Evolutionary conservation across 1,140 invertebrate species (phyloP), one percentile per base, ranked within the genome.

Genomic region (Neomicropteryx cornuta): DNA sequence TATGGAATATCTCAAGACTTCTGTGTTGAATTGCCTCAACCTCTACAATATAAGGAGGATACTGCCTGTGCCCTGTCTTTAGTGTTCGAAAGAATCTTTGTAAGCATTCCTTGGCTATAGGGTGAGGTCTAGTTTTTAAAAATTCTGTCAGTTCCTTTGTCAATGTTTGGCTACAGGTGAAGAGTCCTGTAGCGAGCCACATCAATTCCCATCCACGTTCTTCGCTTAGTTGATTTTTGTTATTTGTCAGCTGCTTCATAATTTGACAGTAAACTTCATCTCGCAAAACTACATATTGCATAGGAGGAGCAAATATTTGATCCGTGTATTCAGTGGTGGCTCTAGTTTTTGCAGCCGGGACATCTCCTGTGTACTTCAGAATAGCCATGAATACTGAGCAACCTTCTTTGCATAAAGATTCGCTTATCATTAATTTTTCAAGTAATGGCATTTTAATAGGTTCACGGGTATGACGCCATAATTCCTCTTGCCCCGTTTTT

Each of bases 201-300:
- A 97, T 78, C 40, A 97, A 61, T 58, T 96, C 88, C 91, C 90
- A 95, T 3, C 89, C 90, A 44, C 86, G 67, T 56, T 92, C 86
- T 62, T 94, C 89, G 54, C 88, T 92, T 17, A 85, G 55, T 24
- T 78, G 72, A 47, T 76, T 76, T 41, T 76, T 73, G 62, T 96
- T 96, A 39, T 86, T 83, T 0, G 86, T 96, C 30, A 97, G 62
- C 57, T 97, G 92, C 58, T 92, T 90, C 76, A 94, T 88, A 27
- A 96, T 76, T 67, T 96, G 92, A 55, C 91, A 96, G 51, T 90
- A 96, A 19, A 92, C 69, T 69, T 96, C 92, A 61, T 97, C 92
- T 41, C 85, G 71, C 4, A 97, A 63, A 20, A 81, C 65, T 48
- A 86, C 77, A 52, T 87, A 75, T 56, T 81, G 79, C 5, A 94